A percentile compares a stretch with the other conserved stretches of the same genome.
These are phyloP conservation scores for Tipula helvola DNA, from an alignment of 2,888 invertebrate genomes.

Conservation along the genomic window DNA sequence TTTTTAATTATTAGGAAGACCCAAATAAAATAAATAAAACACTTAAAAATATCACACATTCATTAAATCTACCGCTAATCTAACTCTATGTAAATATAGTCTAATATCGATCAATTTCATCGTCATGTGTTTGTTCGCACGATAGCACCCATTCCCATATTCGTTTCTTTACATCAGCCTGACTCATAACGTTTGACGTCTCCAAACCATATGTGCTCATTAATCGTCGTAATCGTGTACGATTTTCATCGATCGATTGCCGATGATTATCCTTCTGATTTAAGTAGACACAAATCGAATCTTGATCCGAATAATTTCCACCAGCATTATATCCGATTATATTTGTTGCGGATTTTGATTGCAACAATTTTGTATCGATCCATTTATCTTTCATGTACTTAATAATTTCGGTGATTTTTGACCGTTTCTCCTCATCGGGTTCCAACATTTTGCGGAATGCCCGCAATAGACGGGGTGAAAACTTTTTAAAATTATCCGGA, in stretches of 20 bases:
- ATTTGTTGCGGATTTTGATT: constrained; percentile 39
- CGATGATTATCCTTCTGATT: constrained; percentile 38
- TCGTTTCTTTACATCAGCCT: constrained; percentile 44
- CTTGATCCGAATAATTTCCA: constrained; percentile 32
- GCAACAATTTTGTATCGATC: constrained; percentile 41
- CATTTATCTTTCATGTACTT: constrained; percentile 49
- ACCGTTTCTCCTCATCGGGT: constrained; percentile 52
- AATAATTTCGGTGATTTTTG: constrained; percentile 43
- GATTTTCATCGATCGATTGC: constrained; percentile 41
- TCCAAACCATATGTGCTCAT: constrained; percentile 50
- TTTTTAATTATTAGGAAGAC: neutral
- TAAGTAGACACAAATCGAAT: constrained; percentile 40
- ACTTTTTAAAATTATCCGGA: constrained; percentile 45
- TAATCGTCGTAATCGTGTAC: constrained; percentile 39
- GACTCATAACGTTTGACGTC: constrained; percentile 42
- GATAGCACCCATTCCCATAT: constrained; percentile 55
- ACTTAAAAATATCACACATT: neutral
- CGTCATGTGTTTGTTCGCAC: constrained; percentile 36
- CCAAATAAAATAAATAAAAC: neutral
- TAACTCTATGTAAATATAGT: neutral
- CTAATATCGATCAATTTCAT: constrained; percentile 21
- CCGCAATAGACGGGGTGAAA: constrained; percentile 53
- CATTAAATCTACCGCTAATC: neutral
- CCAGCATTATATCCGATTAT: constrained; percentile 22
- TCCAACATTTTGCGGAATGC: constrained; percentile 58